phyloP scores from a whole-genome alignment of 2,797 vertebrate genomes.

The Scomberomorus guttatus region DNA sequence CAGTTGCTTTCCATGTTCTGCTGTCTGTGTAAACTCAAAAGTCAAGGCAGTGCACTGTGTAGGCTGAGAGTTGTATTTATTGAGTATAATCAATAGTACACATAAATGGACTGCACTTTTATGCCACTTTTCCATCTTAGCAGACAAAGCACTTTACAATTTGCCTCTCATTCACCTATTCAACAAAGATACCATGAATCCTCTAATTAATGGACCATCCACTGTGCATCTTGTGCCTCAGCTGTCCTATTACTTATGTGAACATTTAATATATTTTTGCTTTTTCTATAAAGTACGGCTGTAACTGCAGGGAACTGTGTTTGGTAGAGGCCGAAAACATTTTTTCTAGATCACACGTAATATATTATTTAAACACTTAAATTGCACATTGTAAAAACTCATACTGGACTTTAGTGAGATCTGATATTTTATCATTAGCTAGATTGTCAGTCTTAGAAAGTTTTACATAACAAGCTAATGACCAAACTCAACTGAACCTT shows the following conservation, averaged over 20 bases:
- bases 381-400: not conserved
- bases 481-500: not conserved
- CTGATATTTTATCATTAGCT: not conserved
- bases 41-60: not conserved
- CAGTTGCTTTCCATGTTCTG: not conserved
- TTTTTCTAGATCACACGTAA: not conserved
- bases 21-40: not conserved
- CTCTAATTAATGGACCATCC: not conserved
- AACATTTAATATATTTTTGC: not conserved
- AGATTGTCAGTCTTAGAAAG: not conserved
- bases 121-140: not conserved
- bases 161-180: not conserved
- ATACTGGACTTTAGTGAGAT: not conserved
- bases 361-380: not conserved
- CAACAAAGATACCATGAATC: not conserved
- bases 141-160: conserved; percentile 4
- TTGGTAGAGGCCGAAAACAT: not conserved
- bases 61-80: not conserved
- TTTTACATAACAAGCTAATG: not conserved
- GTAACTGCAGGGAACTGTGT: not conserved
- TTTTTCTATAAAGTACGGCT: not conserved
- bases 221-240: not conserved
- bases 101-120: conserved; percentile 2
- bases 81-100: not conserved
- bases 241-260: not conserved